Evolutionary conservation across 2,113 vertebrate species (phyloP).

Genomic region (Neodon shergylaensis): DNA sequence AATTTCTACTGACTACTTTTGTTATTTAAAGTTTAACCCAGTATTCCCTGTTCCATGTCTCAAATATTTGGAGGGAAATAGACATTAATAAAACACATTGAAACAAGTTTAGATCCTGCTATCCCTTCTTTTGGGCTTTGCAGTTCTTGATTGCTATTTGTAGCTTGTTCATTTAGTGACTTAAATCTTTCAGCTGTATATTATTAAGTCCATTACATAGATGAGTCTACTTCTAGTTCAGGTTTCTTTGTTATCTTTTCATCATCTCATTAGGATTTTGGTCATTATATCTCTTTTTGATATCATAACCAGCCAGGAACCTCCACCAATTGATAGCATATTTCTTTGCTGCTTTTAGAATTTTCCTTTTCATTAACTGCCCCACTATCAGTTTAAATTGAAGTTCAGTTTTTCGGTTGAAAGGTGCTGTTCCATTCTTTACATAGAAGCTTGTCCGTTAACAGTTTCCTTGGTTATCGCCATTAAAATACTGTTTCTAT

Average conservation of each 20-base stretch:
- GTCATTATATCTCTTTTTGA: not conserved
- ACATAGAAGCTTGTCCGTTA: not conserved
- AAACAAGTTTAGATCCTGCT: not conserved
- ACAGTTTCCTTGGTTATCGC: not conserved
- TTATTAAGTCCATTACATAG: not conserved
- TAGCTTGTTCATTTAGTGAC: not conserved
- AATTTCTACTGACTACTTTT: not conserved
- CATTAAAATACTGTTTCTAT: not conserved
- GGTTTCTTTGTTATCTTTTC: not conserved
- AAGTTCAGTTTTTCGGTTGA: not conserved
- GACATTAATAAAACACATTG: not conserved
- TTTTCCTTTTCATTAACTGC: not conserved
- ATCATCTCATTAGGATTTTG: not conserved
- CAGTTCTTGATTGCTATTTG: not conserved
- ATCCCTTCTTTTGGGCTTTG: not conserved
- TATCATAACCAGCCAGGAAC: not conserved
- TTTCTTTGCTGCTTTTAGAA: not conserved
- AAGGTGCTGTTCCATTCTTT: not conserved
- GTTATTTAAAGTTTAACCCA: not conserved
- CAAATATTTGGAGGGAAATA: not conserved
- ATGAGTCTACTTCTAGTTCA: not conserved
- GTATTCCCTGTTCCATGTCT: not conserved
- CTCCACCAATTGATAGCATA: not conserved
- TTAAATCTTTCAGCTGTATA: not conserved
- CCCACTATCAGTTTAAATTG: not conserved